Evolutionary conservation across 2,113 vertebrate species (phyloP), one percentile per base, ranked within the genome.

Genomic region (Siphamia tubifer): DNA sequence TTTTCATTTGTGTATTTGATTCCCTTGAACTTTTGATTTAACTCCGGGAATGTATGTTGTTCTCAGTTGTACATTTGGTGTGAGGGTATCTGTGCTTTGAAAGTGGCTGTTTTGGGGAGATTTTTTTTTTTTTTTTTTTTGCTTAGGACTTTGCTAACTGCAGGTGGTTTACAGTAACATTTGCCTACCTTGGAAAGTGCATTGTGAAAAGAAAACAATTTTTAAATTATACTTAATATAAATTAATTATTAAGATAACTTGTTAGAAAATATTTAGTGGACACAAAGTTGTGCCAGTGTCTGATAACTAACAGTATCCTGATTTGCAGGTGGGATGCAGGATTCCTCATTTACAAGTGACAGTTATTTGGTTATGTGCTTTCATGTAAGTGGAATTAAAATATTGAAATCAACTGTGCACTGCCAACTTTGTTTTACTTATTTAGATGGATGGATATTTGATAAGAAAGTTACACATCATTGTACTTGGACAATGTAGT

Each of bases 321-420:
- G 62, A 32, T 81, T 80, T 74, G 68, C 77, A 69, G 17, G 49
- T 57, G 76, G 80, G 76, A 75, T 73, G 71, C 74, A 72, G 44
- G 60, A 79, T 79, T 75, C 32, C 49, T 42, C 56, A 74, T 52
- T 75, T 74, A 64, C 72, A 56, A 77, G 55, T 81, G 48, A 74
- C 68, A 86, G 79, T 89, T 87, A 79, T 89, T 89, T 89, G 88
- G 81, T 83, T 84, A 83, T 90, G 90, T 91, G 87, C 84, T 91
- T 91, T 91, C 90, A 90, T 93, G 90, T 86, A 89, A 87, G 83
- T 91, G 90, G 83, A 91, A 92, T 90, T 81, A 91, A 88, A 93
- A 89, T 74, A 83, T 84, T 83, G 45, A 82, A 82, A 77, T 60
- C 47, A 73, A 80, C 4, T 67, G 53, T 57, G 57, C 19, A 53